Percentiles rank a stretch among this genome's conserved stretches.
Conservation (phyloP, 2,797 vertebrate species). For the Ficedula albicollis region DNA sequence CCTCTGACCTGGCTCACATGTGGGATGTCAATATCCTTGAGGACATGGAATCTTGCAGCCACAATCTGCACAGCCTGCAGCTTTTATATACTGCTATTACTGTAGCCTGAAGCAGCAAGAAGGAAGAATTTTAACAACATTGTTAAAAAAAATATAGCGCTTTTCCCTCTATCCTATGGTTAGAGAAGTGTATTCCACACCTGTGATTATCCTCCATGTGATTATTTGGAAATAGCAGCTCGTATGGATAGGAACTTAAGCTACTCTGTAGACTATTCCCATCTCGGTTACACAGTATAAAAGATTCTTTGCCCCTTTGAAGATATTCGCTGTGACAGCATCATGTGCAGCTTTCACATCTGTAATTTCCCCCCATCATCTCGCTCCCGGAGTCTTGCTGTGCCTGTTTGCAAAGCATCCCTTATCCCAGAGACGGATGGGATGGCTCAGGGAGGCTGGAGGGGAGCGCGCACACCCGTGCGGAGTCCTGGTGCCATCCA, state of each 20-base stretch:
- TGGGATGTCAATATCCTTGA: background rate
- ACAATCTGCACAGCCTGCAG: background rate
- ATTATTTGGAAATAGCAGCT: background rate
- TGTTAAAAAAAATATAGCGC: fast-evolving
- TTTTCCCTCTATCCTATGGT: background rate
- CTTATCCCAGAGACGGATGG: fast-evolving
- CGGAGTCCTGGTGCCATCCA: background rate
- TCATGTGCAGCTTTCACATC: background rate
- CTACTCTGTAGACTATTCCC: background rate
- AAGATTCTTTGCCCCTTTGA: background rate
- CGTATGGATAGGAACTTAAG: background rate
- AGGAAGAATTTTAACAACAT: background rate
- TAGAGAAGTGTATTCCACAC: background rate
- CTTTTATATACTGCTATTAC: background rate
- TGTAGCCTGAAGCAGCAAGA: background rate
- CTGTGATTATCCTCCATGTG: background rate
- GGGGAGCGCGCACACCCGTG: fast-evolving
- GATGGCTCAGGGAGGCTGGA: background rate
- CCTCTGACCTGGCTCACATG: background rate
- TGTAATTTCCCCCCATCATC: background rate
- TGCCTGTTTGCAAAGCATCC: background rate
- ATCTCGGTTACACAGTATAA: fast-evolving
- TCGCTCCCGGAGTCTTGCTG: background rate
- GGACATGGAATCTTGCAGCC: background rate
- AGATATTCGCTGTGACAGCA: fast-evolving